phyloP scores from a whole-genome alignment of 2,113 vertebrate genomes.

The Rhombomys opimus region DNA sequence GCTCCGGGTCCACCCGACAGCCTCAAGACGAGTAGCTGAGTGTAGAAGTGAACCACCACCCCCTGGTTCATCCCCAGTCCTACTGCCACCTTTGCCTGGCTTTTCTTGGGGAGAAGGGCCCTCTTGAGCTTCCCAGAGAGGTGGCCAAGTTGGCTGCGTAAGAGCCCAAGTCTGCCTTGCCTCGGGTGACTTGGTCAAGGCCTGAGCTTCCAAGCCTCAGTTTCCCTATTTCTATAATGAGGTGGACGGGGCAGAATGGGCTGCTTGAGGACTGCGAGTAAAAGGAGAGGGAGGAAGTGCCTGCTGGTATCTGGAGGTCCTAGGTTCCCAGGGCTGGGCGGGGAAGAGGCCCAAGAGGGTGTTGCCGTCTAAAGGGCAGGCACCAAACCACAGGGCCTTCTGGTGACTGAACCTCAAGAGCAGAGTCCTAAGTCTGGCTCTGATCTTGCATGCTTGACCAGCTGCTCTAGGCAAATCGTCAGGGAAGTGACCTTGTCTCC shows the following conservation, averaged over 20 bases:
- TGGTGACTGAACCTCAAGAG: neutral
- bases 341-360: neutral
- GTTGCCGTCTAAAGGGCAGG: accelerated
- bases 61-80: neutral
- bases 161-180: neutral
- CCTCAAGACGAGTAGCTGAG: neutral
- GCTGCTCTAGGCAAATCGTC: neutral
- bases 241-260: neutral
- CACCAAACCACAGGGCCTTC: neutral
- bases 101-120: accelerated
- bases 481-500: neutral
- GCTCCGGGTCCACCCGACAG: neutral
- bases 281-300: neutral
- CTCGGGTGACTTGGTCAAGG: neutral
- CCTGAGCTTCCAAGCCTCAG: neutral
- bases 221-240: neutral
- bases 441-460: neutral
- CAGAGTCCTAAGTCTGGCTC: neutral
- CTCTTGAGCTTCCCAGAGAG: neutral
- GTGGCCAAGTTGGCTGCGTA: neutral
- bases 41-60: neutral
- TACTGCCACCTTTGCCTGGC: neutral
- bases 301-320: neutral
- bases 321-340: neutral
- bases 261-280: neutral